Base-by-base conservation (phyloP, 2,113 vertebrate genomes). In the Nothocercus nigrocapillus region DNA sequence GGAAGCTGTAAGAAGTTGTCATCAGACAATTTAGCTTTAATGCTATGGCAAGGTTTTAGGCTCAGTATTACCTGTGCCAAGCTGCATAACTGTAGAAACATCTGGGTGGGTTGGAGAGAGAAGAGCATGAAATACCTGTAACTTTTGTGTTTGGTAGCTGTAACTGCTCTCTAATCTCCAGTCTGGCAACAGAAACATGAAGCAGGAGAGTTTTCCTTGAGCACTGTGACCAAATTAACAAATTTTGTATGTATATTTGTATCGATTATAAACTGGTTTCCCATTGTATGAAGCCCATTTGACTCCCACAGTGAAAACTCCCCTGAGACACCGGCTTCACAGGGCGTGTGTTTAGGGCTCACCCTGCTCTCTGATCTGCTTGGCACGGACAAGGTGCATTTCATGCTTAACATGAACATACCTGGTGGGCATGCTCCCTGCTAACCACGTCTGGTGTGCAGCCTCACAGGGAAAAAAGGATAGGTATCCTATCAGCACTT, bases 401-500 rank as follows among this genome's bases (percentile, higher is more conserved):
- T 93, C 36, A 85, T 7, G 3, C 49, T 13, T 28, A 62, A 17
- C 36, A 90, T 21, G 75, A 89, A 62, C 40, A 38, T 28, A 74
- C 22, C 15, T 59, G 80, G 82, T 82, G n/a, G 34, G 67, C 34
- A 73, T 1, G 9, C 34, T 77, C 67, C 49, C 85, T 88, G 40
- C 19, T 73, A 59, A 70, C 69, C 10, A 18, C 1, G 2, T 22
- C 47, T 36, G 2, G 18, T 56, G 56, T 45, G 18, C 74, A n/a
- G 13, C 70, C 78, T 85, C 30, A 75, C 14, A 61, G 53, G 28
- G 28, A 69, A 95, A 88, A 81, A 90, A 85, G 45, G 86, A 70
- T 49, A 91, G 96, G 86, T 96, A 87, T 61, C 3, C 0, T 47
- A 88, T 28, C 44, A 95, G 93, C 79, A 89, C 87, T 84, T 92